Evolutionary conservation across 2,888 invertebrate species (phyloP), one percentile per base, ranked within the genome.

Genomic region (Vannuccia rotundouncinata): DNA sequence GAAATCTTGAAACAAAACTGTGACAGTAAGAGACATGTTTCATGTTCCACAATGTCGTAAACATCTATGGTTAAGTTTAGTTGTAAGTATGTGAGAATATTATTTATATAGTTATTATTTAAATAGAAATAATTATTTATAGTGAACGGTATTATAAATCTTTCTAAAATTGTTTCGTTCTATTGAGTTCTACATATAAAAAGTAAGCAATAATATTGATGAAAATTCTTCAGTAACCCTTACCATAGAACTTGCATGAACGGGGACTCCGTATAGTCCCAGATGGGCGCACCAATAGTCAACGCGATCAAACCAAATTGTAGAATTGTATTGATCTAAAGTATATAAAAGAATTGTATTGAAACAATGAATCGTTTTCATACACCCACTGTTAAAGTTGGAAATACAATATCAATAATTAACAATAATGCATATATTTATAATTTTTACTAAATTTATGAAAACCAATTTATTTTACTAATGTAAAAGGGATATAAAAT

Each of bases 321-420:
- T 27, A 76, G 76, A 29, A 76, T 10, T 76, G 76, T 76, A 76
- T 76, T 76, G 13, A 76, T 76, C 76, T 76, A n/a, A 29, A 76
- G n/a, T n/a, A n/a, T n/a, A n/a, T n/a, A n/a, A n/a, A n/a, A n/a
- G n/a, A n/a, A n/a, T n/a, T n/a, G n/a, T n/a, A n/a, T n/a, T n/a
- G n/a, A n/a, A n/a, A n/a, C n/a, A n/a, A n/a, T n/a, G n/a, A 76
- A 29, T 10, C 17, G 29, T 27, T 25, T 2, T 13, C 45, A 45
- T 45, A 5, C 5, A 17, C n/a, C n/a, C 5, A 17, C 45, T 17
- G 17, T 13, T 45, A 45, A 45, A 17, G 5, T 45, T 45, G 5
- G 45, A 45, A 45, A 45, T 45, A 17, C 17, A 45, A 13, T 13
- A 45, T 45, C 45, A 45, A 45, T 45, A n/a, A n/a, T 17, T 45